Conservation (phyloP, 35 echinoderm and acorn worm species). For the Apostichopus californicus region DNA sequence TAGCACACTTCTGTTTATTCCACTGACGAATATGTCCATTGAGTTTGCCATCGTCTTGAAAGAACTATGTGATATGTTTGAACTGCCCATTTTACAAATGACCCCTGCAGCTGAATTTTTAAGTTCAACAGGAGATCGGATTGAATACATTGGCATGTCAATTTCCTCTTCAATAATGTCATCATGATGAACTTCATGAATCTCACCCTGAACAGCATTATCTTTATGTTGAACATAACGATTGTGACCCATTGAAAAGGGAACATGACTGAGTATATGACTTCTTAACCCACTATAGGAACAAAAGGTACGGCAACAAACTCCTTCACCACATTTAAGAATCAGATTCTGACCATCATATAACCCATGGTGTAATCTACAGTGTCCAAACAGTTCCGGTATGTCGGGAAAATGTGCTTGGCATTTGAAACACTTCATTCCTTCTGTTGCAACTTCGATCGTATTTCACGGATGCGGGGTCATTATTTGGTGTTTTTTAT, state of each 20-base stretch:
- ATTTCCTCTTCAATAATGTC: background rate
- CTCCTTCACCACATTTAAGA: slow-evolving; percentile 58
- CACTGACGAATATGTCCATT: background rate
- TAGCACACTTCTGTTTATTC: slow-evolving; percentile 18
- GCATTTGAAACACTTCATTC: slow-evolving; percentile 58
- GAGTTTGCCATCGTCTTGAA: background rate
- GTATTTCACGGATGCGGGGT: background rate
- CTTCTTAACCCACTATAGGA: slow-evolving; percentile 54
- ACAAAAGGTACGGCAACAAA: slow-evolving; percentile 55
- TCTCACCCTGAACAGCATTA: background rate
- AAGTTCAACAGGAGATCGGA: slow-evolving; percentile 26
- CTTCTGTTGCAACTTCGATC: slow-evolving; percentile 1
- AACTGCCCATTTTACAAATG: slow-evolving; percentile 4
- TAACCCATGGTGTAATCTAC: slow-evolving; percentile 12
- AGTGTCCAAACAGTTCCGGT: slow-evolving; percentile 52
- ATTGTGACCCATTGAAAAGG: background rate
- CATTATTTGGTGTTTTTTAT: slow-evolving; percentile 1
- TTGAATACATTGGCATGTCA: background rate
- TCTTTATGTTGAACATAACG: background rate
- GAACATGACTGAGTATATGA: slow-evolving; percentile 16
- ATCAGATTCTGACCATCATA: slow-evolving; percentile 42
- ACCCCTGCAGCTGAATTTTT: slow-evolving; percentile 28
- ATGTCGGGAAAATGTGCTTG: background rate
- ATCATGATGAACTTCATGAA: no score
- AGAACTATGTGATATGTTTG: slow-evolving; percentile 1